These are phyloP conservation scores for Enteromius afrohamiltoni DNA, from an alignment of 2,797 vertebrate genomes.

Conservation along the genomic window DNA sequence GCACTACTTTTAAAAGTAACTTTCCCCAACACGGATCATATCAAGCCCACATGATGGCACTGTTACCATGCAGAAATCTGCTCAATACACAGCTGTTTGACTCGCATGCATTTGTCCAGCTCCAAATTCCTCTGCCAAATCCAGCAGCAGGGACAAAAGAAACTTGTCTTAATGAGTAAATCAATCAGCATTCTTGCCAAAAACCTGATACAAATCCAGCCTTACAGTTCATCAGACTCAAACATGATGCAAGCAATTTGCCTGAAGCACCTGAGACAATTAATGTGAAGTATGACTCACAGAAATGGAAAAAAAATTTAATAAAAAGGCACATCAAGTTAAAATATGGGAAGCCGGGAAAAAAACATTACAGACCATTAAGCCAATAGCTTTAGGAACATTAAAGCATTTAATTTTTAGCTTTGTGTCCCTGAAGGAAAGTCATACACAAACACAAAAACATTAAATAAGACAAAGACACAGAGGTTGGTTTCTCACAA, in stretches of 20 bases:
- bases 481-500: conserved; percentile 70
- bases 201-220: conserved; percentile 1
- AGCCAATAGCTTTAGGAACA: background rate
- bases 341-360: background rate
- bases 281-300: background rate
- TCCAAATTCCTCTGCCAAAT: conserved; percentile 13
- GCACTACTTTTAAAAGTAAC: too few relatives aligned
- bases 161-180: conserved; percentile 22
- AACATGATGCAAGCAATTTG: background rate
- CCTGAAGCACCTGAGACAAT: background rate
- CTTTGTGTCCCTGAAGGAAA: background rate
- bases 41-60: conserved; percentile 29
- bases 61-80: background rate
- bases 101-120: background rate
- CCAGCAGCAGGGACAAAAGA: conserved; percentile 29
- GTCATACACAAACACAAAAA: background rate
- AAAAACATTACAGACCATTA: background rate
- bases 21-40: too few relatives aligned
- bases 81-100: background rate
- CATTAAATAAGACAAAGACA: conserved; percentile 45
- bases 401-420: background rate
- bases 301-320: background rate
- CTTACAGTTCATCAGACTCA: background rate
- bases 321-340: background rate
- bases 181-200: conserved; percentile 20